A percentile compares a stretch with the other conserved stretches of the same genome.
These are phyloP conservation scores for Andrena bicolor DNA, from an alignment of 2,888 invertebrate species.

Conservation along the genomic window DNA sequence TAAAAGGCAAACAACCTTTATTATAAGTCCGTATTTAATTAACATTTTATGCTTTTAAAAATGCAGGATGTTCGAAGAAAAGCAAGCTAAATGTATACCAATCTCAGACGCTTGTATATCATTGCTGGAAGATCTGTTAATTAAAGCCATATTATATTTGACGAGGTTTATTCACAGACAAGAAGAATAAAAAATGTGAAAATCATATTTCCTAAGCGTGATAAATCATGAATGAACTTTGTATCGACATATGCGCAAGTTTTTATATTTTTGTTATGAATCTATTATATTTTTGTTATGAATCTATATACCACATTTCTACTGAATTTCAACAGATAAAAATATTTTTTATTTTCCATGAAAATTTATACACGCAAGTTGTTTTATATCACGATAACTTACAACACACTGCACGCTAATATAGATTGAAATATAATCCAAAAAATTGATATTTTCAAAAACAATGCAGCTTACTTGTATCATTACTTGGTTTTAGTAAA, in stretches of 20 bases:
- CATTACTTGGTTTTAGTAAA: slow-evolving; percentile 73
- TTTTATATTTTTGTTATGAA: slow-evolving; percentile 1
- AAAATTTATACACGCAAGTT: slow-evolving; percentile 22
- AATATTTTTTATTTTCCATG: slow-evolving; percentile 23
- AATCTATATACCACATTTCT: background rate
- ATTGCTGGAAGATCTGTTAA: slow-evolving; percentile 49
- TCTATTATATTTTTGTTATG: too few relatives aligned
- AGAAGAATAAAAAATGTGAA: slow-evolving; percentile 15
- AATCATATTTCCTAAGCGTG: background rate
- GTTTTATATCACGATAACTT: slow-evolving; percentile 15
- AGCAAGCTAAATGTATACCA: slow-evolving; percentile 22
- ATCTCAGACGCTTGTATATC: slow-evolving; percentile 38
- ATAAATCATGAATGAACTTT: slow-evolving; percentile 4
- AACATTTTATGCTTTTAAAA: slow-evolving; percentile 1
- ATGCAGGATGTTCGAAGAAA: slow-evolving; percentile 44
- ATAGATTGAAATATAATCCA: background rate
- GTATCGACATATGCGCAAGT: background rate
- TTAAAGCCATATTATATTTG: slow-evolving; percentile 46
- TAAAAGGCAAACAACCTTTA: background rate
- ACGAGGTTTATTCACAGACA: slow-evolving; percentile 15
- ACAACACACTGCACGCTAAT: background rate
- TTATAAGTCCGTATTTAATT: background rate
- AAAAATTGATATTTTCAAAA: slow-evolving; percentile 3
- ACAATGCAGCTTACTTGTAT: slow-evolving; percentile 16
- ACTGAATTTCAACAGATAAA: slow-evolving; percentile 14